These are phyloP conservation scores for Halcyon badia DNA, from an alignment of 2,797 vertebrate species.

Conservation along the genomic window DNA sequence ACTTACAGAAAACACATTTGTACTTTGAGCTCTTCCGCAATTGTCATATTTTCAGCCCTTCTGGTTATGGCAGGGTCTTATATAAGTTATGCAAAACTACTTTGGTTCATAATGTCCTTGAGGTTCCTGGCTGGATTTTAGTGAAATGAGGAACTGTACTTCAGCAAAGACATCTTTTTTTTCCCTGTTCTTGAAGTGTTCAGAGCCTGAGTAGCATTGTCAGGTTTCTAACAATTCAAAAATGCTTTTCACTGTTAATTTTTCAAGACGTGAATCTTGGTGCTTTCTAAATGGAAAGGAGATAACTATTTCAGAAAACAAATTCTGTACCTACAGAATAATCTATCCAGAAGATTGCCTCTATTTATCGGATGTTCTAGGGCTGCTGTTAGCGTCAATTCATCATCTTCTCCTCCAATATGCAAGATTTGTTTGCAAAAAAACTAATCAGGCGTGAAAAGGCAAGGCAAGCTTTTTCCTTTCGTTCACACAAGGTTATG, in stretches of 20 bases:
- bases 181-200: background rate
- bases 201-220: background rate
- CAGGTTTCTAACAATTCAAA: background rate
- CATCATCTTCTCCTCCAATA: background rate
- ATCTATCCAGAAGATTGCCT: background rate
- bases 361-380: background rate
- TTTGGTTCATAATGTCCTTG: background rate
- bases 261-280: background rate
- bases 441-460: constrained; percentile 11
- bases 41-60: background rate
- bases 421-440: constrained; percentile 11
- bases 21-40: background rate
- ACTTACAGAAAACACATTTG: background rate
- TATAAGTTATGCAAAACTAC: background rate
- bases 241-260: background rate
- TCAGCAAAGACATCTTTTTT: background rate
- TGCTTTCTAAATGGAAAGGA: background rate
- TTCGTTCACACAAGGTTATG: background rate
- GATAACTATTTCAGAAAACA: background rate
- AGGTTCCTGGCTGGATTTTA: background rate
- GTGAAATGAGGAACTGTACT: background rate
- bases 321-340: background rate
- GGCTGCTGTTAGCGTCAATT: background rate
- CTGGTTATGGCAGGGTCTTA: background rate
- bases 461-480: constrained; percentile 7